Conservation (phyloP, 2,797 vertebrate species). For the Sebastes steindachneri region DNA sequence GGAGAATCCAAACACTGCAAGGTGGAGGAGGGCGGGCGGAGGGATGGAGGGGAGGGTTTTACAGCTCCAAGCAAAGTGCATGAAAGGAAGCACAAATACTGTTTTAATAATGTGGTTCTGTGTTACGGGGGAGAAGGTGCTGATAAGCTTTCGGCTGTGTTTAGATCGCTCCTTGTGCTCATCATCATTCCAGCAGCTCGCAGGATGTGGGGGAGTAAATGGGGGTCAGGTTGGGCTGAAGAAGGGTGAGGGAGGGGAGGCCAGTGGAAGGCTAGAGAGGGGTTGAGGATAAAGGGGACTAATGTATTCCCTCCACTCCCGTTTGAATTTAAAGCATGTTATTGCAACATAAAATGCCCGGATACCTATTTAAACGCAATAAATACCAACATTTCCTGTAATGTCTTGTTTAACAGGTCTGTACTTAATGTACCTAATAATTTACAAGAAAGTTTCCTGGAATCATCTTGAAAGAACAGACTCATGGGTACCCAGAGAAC, state of each 20-base stretch:
- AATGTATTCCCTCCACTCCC: not conserved
- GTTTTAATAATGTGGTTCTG: not conserved
- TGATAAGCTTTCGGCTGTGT: constrained; percentile 39
- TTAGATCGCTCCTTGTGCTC: constrained; percentile 42
- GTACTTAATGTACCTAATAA: not conserved
- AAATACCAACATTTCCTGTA: not conserved
- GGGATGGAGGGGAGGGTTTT: constrained; percentile 3
- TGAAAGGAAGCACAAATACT: constrained; percentile 36
- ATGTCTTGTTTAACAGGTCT: not conserved
- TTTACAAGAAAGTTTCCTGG: not conserved
- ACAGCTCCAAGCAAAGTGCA: constrained; percentile 60
- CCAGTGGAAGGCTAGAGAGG: constrained; percentile 32
- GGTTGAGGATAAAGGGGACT: constrained; percentile 32
- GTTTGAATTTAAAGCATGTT: not conserved
- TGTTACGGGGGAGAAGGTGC: constrained; percentile 22
- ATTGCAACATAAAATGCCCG: not conserved
- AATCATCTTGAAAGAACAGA: not conserved
- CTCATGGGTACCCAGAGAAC: too few relatives aligned
- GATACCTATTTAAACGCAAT: not conserved
- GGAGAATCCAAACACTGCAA: constrained; percentile 65
- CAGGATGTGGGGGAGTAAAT: constrained; percentile 28
- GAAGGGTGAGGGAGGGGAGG: constrained; percentile 45
- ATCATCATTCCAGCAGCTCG: constrained; percentile 48
- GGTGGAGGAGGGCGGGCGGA: not conserved
- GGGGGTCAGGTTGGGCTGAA: constrained; percentile 28